Evolutionary conservation across 2,888 invertebrate species (phyloP).

Genomic region (Chrysotoxum bicinctum): DNA sequence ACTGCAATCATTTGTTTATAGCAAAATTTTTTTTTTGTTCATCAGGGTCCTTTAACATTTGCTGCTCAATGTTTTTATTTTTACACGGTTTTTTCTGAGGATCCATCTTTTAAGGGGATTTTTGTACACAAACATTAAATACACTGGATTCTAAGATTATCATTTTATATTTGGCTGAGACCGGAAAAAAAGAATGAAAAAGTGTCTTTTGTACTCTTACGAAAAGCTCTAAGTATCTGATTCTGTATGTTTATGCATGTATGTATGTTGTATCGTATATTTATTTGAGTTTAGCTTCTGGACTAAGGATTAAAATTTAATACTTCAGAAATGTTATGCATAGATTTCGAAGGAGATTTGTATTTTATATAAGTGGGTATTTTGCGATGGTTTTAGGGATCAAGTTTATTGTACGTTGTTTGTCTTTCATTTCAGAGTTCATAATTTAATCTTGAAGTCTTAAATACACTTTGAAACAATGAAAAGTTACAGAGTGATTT

Average conservation of each 20-base stretch:
- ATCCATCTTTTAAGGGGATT: conserved; percentile 16
- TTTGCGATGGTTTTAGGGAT: conserved; percentile 29
- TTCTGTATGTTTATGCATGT: background rate
- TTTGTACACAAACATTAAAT: background rate
- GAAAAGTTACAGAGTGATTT: background rate
- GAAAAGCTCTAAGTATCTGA: background rate
- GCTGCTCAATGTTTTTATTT: conserved; percentile 45
- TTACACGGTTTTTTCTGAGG: conserved; percentile 7
- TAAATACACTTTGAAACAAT: background rate
- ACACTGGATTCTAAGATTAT: conserved; percentile 46
- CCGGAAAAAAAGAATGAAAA: conserved; percentile 1
- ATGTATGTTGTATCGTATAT: too few species aligned
- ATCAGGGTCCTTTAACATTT: conserved; percentile 59
- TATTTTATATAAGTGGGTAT: conserved; percentile 7
- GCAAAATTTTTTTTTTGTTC: conserved; percentile 4
- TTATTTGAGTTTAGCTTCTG: conserved; percentile 6
- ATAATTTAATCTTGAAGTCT: background rate
- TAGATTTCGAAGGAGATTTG: background rate
- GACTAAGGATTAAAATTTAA: conserved; percentile 1
- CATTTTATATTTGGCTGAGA: conserved; percentile 33
- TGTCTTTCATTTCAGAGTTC: background rate
- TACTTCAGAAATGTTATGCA: background rate
- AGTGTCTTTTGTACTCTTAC: conserved; percentile 39
- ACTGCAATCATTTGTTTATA: conserved; percentile 67
- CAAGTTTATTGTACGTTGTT: background rate